Evolutionary conservation across 2,797 vertebrate species (phyloP), one percentile per base, ranked within the genome.

Genomic region (Emys orbicularis): DNA sequence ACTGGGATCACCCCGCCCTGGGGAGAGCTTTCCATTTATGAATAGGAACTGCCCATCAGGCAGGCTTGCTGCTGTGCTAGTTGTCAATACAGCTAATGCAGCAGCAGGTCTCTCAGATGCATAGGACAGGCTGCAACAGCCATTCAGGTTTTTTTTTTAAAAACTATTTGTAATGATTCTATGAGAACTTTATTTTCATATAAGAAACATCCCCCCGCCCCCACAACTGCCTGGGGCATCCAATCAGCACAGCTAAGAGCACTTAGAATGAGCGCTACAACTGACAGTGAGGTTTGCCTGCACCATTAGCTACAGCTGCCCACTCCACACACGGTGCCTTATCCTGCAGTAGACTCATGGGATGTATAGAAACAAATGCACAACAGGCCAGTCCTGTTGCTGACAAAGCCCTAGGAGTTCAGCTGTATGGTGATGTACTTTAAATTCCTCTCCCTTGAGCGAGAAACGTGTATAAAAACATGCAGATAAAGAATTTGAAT

Each of bases 111-210:
- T 37, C 3, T 1, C 25, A 7, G 19, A 57, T 41, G 79, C 54
- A 4, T 0, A 1, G 2, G 8, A 44, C 49, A 34, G 95, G 89
- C 88, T 89, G 54, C 80, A 21, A 65, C 53, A 59, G 83, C 90
- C 80, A 0, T 61, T 84, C n/a, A n/a, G 77, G 65, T 84, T 79
- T 84, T 95, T 93, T 81, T 84, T 95, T 93, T 93, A 84, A 37
- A 23, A 74, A 96, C 90, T 93, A 76, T 96, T 97, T 92, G 80
- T 94, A 91, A 86, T 74, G 9, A 37, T 72, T 72, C 65, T 23
- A 0, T 0, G 29, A 95, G 83, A 94, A 80, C 34, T 95, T 89
- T 96, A 95, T 96, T 97, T 97, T 97, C 93, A 0, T 97, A 96
- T 27, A 50, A 81, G 77, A 89, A 96, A 59, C 29, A 31, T 31